Conservation (phyloP, 2,797 vertebrate genomes). For the Spheniscus humboldti region DNA sequence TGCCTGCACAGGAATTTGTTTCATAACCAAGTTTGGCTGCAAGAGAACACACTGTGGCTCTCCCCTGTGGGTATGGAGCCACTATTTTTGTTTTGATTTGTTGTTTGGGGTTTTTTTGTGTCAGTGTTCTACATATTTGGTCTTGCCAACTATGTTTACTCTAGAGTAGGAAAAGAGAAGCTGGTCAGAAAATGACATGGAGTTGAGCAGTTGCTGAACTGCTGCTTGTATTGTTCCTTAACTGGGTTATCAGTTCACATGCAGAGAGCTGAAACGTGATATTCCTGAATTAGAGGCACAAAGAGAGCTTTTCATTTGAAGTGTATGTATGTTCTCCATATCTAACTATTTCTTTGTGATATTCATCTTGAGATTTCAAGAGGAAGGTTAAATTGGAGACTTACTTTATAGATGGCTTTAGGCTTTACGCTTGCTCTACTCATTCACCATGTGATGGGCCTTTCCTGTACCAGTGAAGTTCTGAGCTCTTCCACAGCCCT, state of each 20-base stretch:
- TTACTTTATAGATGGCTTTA: neutral
- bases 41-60: neutral
- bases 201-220: neutral
- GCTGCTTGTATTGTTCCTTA: neutral
- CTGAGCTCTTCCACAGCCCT: neutral
- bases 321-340: neutral
- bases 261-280: neutral
- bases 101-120: neutral
- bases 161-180: neutral
- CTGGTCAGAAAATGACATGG: neutral
- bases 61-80: neutral
- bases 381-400: neutral
- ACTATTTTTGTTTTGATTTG: slow-evolving; percentile 1
- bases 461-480: neutral
- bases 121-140: neutral
- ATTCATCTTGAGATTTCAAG: neutral
- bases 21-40: neutral
- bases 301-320: slow-evolving; percentile 10
- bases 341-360: slow-evolving; percentile 4
- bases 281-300: neutral
- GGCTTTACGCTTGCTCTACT: neutral
- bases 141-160: slow-evolving; percentile 2
- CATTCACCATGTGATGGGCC: neutral
- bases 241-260: neutral
- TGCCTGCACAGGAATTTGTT: neutral